These are phyloP conservation scores for Hoplostethus mediterraneus DNA, from an alignment of 2,797 vertebrate genomes.

Conservation along the genomic window DNA sequence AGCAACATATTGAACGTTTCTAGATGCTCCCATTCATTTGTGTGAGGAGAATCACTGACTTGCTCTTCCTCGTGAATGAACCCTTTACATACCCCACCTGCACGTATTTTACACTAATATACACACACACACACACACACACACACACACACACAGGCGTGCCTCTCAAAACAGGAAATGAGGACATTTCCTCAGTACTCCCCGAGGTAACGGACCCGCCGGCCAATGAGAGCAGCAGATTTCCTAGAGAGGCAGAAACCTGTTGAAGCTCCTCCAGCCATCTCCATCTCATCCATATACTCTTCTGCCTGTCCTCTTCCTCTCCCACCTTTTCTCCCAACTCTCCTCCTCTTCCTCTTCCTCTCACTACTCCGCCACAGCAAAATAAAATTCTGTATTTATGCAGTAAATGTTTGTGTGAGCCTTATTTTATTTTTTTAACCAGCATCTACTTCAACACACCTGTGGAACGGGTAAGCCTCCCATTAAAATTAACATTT, in stretches of 20 bases:
- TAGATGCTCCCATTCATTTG: background rate
- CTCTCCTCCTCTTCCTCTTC: background rate
- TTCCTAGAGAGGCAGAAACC: constrained; percentile 58
- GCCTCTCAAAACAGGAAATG: constrained; percentile 70
- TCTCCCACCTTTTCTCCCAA: constrained; percentile 9
- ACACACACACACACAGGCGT: constrained; percentile 22
- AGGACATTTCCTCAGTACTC: constrained; percentile 73
- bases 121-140: constrained; percentile 12
- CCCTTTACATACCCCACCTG: constrained; percentile 36
- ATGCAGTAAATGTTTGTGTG: constrained; percentile 23
- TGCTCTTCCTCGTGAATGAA: constrained; percentile 8
- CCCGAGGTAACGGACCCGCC: constrained; percentile 34
- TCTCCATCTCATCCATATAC: constrained; percentile 47
- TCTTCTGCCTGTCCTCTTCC: constrained; percentile 49
- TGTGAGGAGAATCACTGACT: constrained; percentile 11
- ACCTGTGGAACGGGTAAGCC: constrained; percentile 61
- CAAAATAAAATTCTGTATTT: background rate
- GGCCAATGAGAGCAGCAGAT: constrained; percentile 54
- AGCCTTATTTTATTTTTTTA: constrained; percentile 41
- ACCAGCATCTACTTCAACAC: constrained; percentile 36
- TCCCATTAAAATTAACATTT: constrained; percentile 68
- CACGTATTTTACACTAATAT: constrained; percentile 21
- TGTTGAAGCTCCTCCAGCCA: constrained; percentile 43
- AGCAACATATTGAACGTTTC: background rate
- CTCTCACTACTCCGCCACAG: background rate